phyloP scores from a whole-genome alignment of 2,888 invertebrate genomes.

The Drosophila histrio region DNA sequence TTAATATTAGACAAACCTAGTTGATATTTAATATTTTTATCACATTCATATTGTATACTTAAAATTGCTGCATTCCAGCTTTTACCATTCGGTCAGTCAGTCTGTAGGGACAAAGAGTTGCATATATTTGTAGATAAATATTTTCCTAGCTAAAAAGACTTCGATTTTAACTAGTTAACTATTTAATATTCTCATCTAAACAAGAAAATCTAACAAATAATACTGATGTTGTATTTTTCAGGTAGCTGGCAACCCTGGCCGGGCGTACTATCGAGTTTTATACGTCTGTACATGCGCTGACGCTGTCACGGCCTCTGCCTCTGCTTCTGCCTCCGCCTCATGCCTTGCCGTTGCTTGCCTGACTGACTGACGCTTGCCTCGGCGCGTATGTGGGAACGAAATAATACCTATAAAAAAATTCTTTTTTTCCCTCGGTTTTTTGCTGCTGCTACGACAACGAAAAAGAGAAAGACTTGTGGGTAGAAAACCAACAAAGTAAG shows the following conservation, averaged over 20 bases:
- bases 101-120: too few relatives aligned
- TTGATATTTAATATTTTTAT: too few relatives aligned
- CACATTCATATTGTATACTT: too few relatives aligned
- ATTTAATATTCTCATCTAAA: background rate
- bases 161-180: too few relatives aligned
- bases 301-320: conserved; percentile 75
- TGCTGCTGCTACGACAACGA: conserved; percentile 61
- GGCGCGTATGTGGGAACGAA: conserved; percentile 81
- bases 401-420: conserved; percentile 74
- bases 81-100: too few relatives aligned
- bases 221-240: background rate
- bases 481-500: conserved; percentile 81
- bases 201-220: background rate
- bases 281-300: conserved; percentile 73
- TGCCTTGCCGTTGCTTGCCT: conserved; percentile 48
- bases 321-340: conserved; percentile 49
- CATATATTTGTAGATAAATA: too few relatives aligned
- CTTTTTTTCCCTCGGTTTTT: conserved; percentile 52
- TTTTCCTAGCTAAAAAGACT: too few relatives aligned
- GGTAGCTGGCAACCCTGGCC: conserved; percentile 60
- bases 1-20: too few relatives aligned
- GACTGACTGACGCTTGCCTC: conserved; percentile 73
- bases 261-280: conserved; percentile 75
- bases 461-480: conserved; percentile 83
- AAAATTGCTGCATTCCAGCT: too few relatives aligned